Base-by-base conservation (phyloP, 2,797 vertebrate species). In the Dendrocincla tyrannina region DNA sequence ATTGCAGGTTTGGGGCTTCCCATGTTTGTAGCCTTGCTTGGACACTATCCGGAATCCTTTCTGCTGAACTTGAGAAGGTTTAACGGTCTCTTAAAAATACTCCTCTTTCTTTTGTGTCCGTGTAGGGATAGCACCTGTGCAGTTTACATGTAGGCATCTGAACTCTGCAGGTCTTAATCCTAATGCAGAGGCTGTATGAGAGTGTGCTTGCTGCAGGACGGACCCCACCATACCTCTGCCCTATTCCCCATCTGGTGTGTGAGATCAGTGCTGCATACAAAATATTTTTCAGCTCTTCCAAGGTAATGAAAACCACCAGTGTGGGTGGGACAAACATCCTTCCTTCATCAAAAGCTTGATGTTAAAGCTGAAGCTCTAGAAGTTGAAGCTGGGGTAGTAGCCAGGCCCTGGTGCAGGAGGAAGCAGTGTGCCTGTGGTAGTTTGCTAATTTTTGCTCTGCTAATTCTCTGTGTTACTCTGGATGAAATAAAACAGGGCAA, bases 131-230 rank as follows among this genome's bases (percentile, higher is more conserved):
- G 23, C 19, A 63, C 73, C 64, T 67, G 5, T 59, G 52, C 37
- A 28, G 4, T 75, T 67, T 91, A 9, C 28, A 11, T 10, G 32
- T 33, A 49, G 17, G 14, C n/a, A n/a, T 64, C 25, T 68, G 8
- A 90, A 49, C 16, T 63, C 33, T 72, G 23, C 5, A 3, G 53
- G 8, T 53, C 33, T 64, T 52, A 68, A 11, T 81, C 28, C 5
- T 44, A 24, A 9, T 41, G 20, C 25, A 83, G 69, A 69, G 18
- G 13, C 32, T 52, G 30, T 52, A 24, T 0, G 0, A 67, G n/a
- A 44, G 27, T 1, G 10, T 53, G 16, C 12, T 63, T 3, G 27
- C 17, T 0, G 0, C 27, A 27, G 50, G 2, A 15, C 11, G n/a
- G 52, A 63, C 23, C 5, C 16, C n/a, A 30, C 35, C 7, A 9